phyloP scores from a whole-genome alignment of 2,888 invertebrate species.

The Stegophylla sp. region DNA sequence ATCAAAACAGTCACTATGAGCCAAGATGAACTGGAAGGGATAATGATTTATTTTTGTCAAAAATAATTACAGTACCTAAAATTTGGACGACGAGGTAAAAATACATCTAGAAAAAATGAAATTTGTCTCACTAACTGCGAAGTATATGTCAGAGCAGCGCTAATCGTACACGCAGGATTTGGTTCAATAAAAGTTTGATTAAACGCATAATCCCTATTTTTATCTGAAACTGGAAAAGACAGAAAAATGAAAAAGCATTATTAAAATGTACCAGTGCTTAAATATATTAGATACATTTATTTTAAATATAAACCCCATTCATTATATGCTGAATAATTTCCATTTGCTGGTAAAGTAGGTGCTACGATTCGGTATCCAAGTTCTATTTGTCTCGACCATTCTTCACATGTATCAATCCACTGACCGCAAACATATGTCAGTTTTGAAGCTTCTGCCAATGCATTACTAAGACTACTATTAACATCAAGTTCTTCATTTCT shows the following conservation, averaged over 20 bases:
- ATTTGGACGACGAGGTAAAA: conserved; percentile 77
- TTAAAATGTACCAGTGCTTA: conserved; percentile 30
- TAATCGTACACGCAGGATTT: conserved; percentile 76
- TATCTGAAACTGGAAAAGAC: conserved; percentile 67
- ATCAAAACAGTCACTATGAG: too few relatives aligned
- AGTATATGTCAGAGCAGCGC: conserved; percentile 83
- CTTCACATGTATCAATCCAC: conserved; percentile 77
- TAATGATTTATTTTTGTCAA: background rate
- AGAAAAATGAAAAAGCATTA: conserved; percentile 55
- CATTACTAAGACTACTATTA: conserved; percentile 67
- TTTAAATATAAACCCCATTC: conserved; percentile 72
- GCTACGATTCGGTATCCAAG: conserved; percentile 79
- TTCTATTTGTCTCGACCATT: conserved; percentile 67
- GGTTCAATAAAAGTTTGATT: conserved; percentile 68
- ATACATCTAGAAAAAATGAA: conserved; percentile 82
- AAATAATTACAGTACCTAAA: conserved; percentile 68
- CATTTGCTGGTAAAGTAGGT: conserved; percentile 83
- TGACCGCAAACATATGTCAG: conserved; percentile 80
- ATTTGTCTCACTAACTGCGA: conserved; percentile 84
- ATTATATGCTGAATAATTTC: conserved; percentile 81
- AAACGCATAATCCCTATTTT: conserved; percentile 68
- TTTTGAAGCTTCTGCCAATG: conserved; percentile 77
- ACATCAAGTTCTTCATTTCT: conserved; percentile 61
- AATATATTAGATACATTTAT: conserved; percentile 48
- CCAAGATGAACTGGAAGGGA: too few relatives aligned